Evolutionary conservation across 2,797 vertebrate genomes (phyloP).

Genomic region (Amphiprion clarkii): DNA sequence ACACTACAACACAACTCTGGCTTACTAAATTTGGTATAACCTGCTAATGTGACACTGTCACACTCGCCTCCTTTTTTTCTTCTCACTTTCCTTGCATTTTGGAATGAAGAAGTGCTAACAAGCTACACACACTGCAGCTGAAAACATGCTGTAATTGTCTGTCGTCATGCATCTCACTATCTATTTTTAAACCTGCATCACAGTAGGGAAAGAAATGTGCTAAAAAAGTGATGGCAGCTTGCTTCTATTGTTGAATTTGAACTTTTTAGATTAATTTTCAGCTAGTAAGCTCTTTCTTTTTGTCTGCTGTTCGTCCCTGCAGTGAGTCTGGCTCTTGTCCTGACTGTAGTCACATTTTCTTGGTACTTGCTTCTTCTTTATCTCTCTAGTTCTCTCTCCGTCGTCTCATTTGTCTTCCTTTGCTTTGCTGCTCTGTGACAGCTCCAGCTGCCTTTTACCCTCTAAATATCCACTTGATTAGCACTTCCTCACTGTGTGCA

Average conservation of each 20-base stretch:
- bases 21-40: conserved; percentile 18
- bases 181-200: conserved; percentile 63
- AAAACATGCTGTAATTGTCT: conserved; percentile 42
- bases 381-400: conserved; percentile 8
- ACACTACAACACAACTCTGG: conserved; percentile 25
- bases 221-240: background rate
- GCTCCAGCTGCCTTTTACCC: conserved; percentile 30
- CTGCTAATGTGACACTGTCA: conserved; percentile 7
- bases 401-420: conserved; percentile 2
- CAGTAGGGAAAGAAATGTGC: conserved; percentile 49
- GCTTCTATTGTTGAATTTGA: conserved; percentile 7
- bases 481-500: conserved; percentile 2
- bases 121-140: conserved; percentile 53
- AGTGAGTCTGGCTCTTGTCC: background rate
- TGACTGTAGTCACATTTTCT: background rate
- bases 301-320: background rate
- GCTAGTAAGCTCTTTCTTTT: background rate
- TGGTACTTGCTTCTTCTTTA: conserved; percentile 7
- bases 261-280: conserved; percentile 11
- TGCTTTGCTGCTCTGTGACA: conserved; percentile 3
- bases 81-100: conserved; percentile 54
- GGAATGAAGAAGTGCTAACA: conserved; percentile 68
- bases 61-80: conserved; percentile 7
- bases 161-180: conserved; percentile 48
- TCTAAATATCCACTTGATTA: conserved; percentile 42